Evolutionary conservation across 2,797 vertebrate species (phyloP), one percentile per base, ranked within the genome.

Genomic region (Poeciliopsis gracilis): DNA sequence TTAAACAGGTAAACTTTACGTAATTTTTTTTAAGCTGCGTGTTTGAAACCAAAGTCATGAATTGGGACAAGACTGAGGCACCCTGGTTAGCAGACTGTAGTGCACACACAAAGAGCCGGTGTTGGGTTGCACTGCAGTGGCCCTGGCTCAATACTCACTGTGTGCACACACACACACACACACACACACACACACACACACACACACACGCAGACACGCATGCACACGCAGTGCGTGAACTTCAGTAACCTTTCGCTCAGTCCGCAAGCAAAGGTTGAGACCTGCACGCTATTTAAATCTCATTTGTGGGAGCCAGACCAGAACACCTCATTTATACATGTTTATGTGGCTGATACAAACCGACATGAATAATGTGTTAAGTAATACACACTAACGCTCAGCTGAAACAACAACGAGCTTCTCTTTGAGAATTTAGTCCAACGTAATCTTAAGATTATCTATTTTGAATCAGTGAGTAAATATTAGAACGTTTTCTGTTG

Each of bases 71-170:
- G 53, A 80, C 74, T 72, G 77, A 84, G 75, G 79, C 79, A 46
- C 53, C 75, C 57, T 80, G 84, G 78, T 86, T 78, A 53, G 72
- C 81, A 79, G 87, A 66, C 78, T 86, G 85, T 73, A 82, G 77
- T 57, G 80, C 86, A 79, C 88, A 86, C 75, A 91, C 93, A 93
- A 94, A 94, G 90, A 89, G 78, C 81, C 72, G 93, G 92, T 94
- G 89, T 95, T 92, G 70, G 86, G 93, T 95, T 95, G 91, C 94
- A 92, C 72, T 78, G 86, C 91, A 90, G 87, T 86, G 86, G 89
- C 91, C 86, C 89, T 89, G 83, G 87, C 91, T 93, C 90, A 92
- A 93, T 92, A 90, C 87, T 89, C 85, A 91, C 78, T 69, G 70
- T 28, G 4, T 75, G 73, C 80, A 41, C 77, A 30, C 77, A 73